Conservation (phyloP, 2,888 invertebrate species). For the Heliconius erato region DNA sequence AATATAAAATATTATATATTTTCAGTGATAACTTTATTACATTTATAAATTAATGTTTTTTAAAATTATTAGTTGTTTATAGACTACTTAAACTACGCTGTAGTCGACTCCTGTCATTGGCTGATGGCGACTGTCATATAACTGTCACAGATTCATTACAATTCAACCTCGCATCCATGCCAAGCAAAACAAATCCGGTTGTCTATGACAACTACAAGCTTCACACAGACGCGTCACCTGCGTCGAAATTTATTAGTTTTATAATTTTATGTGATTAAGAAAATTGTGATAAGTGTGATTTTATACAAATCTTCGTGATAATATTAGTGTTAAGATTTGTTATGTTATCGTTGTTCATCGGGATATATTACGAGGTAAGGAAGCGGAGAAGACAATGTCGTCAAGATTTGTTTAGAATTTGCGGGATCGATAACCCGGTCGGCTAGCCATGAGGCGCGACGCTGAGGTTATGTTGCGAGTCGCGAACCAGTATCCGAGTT, state of each 20-base stretch:
- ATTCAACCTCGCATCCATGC: conserved; percentile 38
- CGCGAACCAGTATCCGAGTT: conserved; percentile 81
- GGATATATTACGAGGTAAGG: conserved; percentile 82
- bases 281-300: conserved; percentile 85
- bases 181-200: conserved; percentile 46
- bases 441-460: conserved; percentile 84
- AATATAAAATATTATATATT: neutral
- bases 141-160: conserved; percentile 29
- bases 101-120: conserved; percentile 30
- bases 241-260: conserved; percentile 83
- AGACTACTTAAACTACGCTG: conserved; percentile 8
- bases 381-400: conserved; percentile 61
- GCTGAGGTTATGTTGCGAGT: conserved; percentile 85
- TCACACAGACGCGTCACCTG: conserved; percentile 80
- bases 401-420: conserved; percentile 82
- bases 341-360: conserved; percentile 81
- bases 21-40: neutral
- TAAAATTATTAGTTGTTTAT: neutral
- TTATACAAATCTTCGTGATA: conserved; percentile 84
- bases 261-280: conserved; percentile 80
- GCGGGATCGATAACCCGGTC: conserved; percentile 84
- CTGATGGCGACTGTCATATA: conserved; percentile 25
- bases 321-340: conserved; percentile 84
- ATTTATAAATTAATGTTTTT: neutral
- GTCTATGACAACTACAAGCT: conserved; percentile 72